Percentiles rank a stretch among this genome's conserved stretches.
These are phyloP conservation scores for Chrysolina oricalcia DNA, from an alignment of 2,888 invertebrate species.

Conservation along the genomic window DNA sequence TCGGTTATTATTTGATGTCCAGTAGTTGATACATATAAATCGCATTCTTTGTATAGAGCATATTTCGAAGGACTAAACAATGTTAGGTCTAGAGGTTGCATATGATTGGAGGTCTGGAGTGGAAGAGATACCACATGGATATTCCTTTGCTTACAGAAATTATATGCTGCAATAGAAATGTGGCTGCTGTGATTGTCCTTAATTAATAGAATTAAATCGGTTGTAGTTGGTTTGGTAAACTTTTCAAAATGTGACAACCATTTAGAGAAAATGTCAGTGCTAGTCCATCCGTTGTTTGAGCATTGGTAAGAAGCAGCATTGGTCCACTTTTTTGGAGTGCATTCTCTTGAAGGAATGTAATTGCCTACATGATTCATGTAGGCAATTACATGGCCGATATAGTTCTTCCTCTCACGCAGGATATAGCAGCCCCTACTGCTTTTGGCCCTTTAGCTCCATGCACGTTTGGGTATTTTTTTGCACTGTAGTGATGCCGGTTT, in stretches of 20 bases:
- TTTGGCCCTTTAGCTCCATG: slow-evolving; percentile 46
- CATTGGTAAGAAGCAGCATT: slow-evolving; percentile 35
- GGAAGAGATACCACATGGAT: slow-evolving; percentile 34
- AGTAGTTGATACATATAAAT: slow-evolving; percentile 42
- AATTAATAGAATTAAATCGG: slow-evolving; percentile 23
- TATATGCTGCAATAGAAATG: slow-evolving; percentile 21
- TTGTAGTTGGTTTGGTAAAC: slow-evolving; percentile 27
- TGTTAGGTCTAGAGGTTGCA: slow-evolving; percentile 36
- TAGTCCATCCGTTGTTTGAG: slow-evolving; percentile 41
- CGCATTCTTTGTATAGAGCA: slow-evolving; percentile 37
- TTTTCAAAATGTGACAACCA: slow-evolving; percentile 31
- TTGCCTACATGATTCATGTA: slow-evolving; percentile 43
- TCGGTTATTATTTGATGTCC: slow-evolving; percentile 50
- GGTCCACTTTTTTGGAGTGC: slow-evolving; percentile 44
- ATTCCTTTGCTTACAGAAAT: slow-evolving; percentile 34
- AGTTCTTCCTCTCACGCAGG: slow-evolving; percentile 47
- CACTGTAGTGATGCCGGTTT: slow-evolving; percentile 24
- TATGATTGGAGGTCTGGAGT: slow-evolving; percentile 27
- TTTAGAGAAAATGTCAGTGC: slow-evolving; percentile 22
- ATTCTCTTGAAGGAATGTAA: slow-evolving; percentile 37
- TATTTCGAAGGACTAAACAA: slow-evolving; percentile 34
- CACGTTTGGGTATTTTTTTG: slow-evolving; percentile 40
- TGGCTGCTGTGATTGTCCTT: background rate
- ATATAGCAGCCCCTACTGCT: slow-evolving; percentile 47
- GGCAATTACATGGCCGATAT: slow-evolving; percentile 46